Conservation (phyloP, 2,797 vertebrate genomes). For the Tenualosa ilisha region DNA sequence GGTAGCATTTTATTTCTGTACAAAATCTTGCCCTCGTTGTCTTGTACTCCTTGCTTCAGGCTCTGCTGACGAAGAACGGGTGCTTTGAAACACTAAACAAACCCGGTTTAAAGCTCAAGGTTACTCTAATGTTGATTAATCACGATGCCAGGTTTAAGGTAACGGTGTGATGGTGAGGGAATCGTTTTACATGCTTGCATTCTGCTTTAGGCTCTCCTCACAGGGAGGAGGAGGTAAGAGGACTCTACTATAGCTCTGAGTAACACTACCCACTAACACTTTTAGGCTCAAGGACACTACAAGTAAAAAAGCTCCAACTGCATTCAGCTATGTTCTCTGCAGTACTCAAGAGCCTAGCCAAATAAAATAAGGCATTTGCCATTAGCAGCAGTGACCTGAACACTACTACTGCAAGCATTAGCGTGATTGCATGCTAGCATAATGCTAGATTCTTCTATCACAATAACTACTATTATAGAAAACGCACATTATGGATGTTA, state of each 20-base stretch:
- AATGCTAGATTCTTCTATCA: neutral
- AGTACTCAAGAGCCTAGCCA: neutral
- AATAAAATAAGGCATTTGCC: neutral
- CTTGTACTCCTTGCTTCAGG: neutral
- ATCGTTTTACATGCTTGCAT: no score
- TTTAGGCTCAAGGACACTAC: conserved; percentile 1
- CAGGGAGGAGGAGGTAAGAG: no score
- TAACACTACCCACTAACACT: neutral
- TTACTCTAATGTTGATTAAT: conserved; percentile 11
- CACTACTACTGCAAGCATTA: neutral
- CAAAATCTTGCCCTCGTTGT: neutral
- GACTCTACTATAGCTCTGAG: neutral
- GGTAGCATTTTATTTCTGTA: neutral
- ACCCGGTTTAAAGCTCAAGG: conserved; percentile 2
- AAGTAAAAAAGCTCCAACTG: neutral
- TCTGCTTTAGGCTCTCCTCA: no score
- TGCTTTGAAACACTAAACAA: conserved; percentile 9
- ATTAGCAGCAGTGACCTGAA: neutral
- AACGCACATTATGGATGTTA: neutral
- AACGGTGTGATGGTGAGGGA: neutral
- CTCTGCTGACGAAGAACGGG: neutral
- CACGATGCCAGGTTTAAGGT: neutral
- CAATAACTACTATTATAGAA: neutral
- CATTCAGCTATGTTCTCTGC: neutral
- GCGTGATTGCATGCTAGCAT: neutral